These are phyloP conservation scores for Crax fasciolata DNA, from an alignment of 2,797 vertebrate species.

Conservation along the genomic window DNA sequence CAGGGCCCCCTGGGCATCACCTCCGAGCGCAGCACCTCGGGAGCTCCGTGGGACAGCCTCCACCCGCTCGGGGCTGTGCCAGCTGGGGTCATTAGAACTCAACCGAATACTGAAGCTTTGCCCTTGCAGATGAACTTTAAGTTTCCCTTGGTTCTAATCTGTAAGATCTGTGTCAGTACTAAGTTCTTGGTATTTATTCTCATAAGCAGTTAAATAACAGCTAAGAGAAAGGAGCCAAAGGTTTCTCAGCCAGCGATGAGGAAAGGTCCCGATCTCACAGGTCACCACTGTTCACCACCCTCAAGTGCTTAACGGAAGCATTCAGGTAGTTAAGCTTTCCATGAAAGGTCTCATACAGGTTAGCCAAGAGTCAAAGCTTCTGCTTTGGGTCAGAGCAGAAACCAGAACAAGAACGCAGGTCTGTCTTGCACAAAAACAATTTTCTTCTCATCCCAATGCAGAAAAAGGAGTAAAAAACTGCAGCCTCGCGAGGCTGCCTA, in stretches of 20 bases:
- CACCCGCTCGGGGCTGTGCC: too few species aligned
- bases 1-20: fast-evolving
- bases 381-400: not conserved
- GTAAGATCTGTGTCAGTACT: not conserved
- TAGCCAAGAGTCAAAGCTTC: not conserved
- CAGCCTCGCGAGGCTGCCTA: not conserved
- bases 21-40: too few species aligned
- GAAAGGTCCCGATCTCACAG: not conserved
- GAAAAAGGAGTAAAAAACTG: not conserved
- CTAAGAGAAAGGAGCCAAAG: not conserved
- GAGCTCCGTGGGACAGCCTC: not conserved
- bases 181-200: not conserved
- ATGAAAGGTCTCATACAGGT: not conserved
- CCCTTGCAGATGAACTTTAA: fast-evolving
- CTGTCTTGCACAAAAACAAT: not conserved
- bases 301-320: not conserved
- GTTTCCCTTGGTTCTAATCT: not conserved
- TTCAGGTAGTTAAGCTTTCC: not conserved
- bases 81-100: not conserved
- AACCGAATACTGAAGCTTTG: not conserved
- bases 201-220: not conserved
- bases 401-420: not conserved
- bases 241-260: not conserved
- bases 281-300: not conserved
- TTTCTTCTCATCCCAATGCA: not conserved